phyloP scores from a whole-genome alignment of 2,797 vertebrate species.

The Cetoscarus ocellatus region DNA sequence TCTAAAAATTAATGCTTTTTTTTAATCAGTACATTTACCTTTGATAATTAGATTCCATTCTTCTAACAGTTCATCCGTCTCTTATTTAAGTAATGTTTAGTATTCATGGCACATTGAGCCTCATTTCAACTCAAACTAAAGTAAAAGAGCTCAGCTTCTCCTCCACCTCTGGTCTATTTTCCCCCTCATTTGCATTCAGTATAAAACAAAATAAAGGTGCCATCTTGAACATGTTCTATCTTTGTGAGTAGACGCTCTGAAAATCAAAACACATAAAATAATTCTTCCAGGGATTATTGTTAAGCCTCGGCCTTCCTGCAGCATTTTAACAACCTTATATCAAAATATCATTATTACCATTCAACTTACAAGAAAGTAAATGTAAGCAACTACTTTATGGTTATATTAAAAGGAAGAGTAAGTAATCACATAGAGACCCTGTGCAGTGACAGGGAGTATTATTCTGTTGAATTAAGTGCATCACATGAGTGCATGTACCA shows the following conservation, averaged over 20 bases:
- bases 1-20: too few relatives aligned
- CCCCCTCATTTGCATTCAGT: background rate
- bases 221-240: background rate
- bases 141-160: too few relatives aligned
- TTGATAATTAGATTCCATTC: too few relatives aligned
- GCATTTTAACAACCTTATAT: background rate
- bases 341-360: background rate
- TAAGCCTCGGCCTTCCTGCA: background rate
- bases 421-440: background rate
- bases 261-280: background rate
- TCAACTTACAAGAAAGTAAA: background rate
- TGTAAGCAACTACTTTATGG: background rate
- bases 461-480: constrained; percentile 7
- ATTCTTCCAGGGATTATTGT: background rate
- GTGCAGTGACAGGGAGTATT: background rate
- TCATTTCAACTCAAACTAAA: too few relatives aligned
- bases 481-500: constrained; percentile 16
- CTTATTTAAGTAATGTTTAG: too few relatives aligned
- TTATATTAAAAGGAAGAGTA: background rate
- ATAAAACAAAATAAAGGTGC: background rate
- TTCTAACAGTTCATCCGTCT: too few relatives aligned
- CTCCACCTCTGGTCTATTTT: too few relatives aligned
- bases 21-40: too few relatives aligned
- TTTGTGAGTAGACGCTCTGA: background rate
- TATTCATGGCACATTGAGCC: too few relatives aligned